Conservation (phyloP, 2,888 invertebrate species). For the Diloba caeruleocephala region DNA sequence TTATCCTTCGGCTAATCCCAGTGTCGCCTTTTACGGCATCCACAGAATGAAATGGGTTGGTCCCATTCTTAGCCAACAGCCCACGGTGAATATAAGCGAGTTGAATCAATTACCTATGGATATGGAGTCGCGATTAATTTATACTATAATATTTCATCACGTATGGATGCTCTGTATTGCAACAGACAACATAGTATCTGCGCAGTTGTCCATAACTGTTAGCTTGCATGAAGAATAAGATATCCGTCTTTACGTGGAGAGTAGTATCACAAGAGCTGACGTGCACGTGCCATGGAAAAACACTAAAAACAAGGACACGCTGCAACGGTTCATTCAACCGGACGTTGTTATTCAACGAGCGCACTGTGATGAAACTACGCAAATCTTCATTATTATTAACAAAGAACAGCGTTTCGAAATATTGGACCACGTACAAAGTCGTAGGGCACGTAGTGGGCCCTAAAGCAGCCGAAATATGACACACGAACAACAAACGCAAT, state of each 20-base stretch:
- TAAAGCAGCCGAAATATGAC: constrained; percentile 65
- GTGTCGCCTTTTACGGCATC: too few species aligned
- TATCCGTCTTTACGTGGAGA: constrained; percentile 62
- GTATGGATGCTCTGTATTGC: constrained; percentile 26
- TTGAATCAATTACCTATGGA: constrained; percentile 29
- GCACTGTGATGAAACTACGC: constrained; percentile 85
- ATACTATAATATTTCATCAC: constrained; percentile 35
- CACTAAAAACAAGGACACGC: constrained; percentile 88
- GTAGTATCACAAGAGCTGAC: constrained; percentile 54
- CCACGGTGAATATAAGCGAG: too few species aligned
- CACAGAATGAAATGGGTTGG: too few species aligned
- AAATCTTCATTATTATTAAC: constrained; percentile 86
- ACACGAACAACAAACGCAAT: constrained; percentile 47
- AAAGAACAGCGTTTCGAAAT: constrained; percentile 82
- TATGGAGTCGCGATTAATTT: constrained; percentile 20
- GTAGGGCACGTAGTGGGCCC: constrained; percentile 70
- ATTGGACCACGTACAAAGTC: constrained; percentile 70
- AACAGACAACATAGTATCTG: constrained; percentile 54
- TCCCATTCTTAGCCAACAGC: too few species aligned
- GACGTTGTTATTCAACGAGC: constrained; percentile 87
- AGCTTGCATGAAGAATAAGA: constrained; percentile 71
- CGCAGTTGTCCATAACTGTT: constrained; percentile 67
- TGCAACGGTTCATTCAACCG: constrained; percentile 89
- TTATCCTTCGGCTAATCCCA: too few species aligned
- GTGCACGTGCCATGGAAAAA: constrained; percentile 86